Evolutionary conservation across 2,113 vertebrate genomes (phyloP).

Genomic region (Hemiscyllium ocellatum): DNA sequence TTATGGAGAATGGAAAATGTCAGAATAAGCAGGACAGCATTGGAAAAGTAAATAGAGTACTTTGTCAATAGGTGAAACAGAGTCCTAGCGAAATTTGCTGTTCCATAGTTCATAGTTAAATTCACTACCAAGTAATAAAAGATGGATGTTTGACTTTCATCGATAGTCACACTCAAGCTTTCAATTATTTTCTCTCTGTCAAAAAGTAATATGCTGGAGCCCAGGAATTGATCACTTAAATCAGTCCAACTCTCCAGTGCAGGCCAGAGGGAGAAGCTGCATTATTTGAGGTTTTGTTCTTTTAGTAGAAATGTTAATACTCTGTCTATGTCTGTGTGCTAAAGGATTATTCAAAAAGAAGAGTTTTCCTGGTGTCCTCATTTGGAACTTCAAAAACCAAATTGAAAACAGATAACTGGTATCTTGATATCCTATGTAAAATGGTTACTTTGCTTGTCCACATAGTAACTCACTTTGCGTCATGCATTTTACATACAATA

Average conservation of each 20-base stretch:
- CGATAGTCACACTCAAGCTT: not conserved
- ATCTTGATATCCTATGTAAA: no score
- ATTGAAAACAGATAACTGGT: not conserved
- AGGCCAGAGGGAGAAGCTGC: not conserved
- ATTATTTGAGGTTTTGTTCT: not conserved
- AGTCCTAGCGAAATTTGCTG: not conserved
- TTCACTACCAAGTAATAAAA: not conserved
- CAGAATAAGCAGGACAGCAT: not conserved
- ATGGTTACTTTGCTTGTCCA: not conserved
- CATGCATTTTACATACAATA: no score
- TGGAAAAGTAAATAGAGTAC: not conserved
- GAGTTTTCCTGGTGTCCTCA: not conserved
- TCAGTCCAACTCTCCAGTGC: not conserved
- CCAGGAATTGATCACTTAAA: not conserved
- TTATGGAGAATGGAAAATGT: not conserved
- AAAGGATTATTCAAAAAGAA: not conserved
- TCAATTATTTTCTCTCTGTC: not conserved
- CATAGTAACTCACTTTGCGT: not conserved
- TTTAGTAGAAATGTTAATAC: not conserved
- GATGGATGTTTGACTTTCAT: not conserved
- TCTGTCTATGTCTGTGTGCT: not conserved
- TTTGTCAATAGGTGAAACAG: not conserved
- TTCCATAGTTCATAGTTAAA: not conserved
- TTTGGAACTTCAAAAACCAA: not conserved
- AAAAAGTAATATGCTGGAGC: not conserved